Evolutionary conservation across 2,797 vertebrate genomes (phyloP).

Genomic region (Pagetopsis macropterus): DNA sequence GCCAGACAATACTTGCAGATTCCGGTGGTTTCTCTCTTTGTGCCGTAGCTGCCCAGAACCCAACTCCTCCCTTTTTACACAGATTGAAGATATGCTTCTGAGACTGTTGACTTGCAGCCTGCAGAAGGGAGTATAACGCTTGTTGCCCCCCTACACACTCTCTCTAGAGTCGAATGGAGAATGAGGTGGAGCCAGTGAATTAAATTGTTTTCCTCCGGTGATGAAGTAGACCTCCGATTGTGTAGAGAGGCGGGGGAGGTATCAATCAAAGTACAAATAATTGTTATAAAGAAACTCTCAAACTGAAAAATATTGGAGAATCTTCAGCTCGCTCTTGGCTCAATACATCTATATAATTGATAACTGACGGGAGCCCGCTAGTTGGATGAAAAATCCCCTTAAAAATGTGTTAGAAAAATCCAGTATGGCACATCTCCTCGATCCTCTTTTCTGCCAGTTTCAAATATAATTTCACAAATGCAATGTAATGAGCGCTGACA

Average conservation of each 20-base stretch:
- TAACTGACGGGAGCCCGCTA: slow-evolving; percentile 20
- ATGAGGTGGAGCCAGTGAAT: slow-evolving; percentile 81
- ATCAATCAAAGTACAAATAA: slow-evolving; percentile 65
- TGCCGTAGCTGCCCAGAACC: slow-evolving; percentile 71
- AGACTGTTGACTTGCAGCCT: slow-evolving; percentile 80
- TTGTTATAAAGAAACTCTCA: slow-evolving; percentile 39
- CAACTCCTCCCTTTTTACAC: slow-evolving; percentile 78
- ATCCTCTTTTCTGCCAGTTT: slow-evolving; percentile 35
- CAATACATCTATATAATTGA: slow-evolving; percentile 55
- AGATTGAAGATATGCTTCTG: slow-evolving; percentile 75
- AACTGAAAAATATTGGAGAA: slow-evolving; percentile 21
- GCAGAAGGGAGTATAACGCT: slow-evolving; percentile 79
- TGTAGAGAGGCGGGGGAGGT: slow-evolving; percentile 57
- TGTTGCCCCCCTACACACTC: slow-evolving; percentile 68
- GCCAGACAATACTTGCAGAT: slow-evolving; percentile 80
- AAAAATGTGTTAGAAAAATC: slow-evolving; percentile 27
- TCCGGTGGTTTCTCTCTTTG: slow-evolving; percentile 70
- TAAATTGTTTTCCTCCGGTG: slow-evolving; percentile 78
- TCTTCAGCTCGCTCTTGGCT: slow-evolving; percentile 40
- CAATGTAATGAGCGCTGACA: slow-evolving; percentile 46
- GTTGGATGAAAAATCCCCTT: slow-evolving; percentile 7
- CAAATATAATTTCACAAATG: slow-evolving; percentile 47
- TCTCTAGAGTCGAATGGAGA: slow-evolving; percentile 76
- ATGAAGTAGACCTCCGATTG: slow-evolving; percentile 77
- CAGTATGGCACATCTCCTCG: neutral